Evolutionary conservation across 2,113 vertebrate genomes (phyloP), one percentile per base, ranked within the genome.

Genomic region (Dolichallabes microphthalmus): DNA sequence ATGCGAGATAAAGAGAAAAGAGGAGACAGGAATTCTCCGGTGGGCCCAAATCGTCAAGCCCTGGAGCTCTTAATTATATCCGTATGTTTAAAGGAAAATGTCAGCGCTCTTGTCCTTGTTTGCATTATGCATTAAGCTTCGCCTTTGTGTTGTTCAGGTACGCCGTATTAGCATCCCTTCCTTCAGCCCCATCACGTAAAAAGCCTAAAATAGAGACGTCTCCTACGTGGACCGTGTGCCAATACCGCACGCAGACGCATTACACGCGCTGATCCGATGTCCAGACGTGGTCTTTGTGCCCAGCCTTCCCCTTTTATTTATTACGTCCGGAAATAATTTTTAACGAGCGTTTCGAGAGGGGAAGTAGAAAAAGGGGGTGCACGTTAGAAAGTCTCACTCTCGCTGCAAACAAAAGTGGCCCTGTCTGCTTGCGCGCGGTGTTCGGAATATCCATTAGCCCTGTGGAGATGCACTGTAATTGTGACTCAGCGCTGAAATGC

Each of bases 71-170:
- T 89, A 88, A 90, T 89, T 89, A 90, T 85, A 79, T 73, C 80
- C 83, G 78, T 74, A 81, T n/a, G 58, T 83, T 87, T 82, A 89
- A 90, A 86, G 71, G 89, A 79, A 84, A 86, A 82, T 84, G 7
- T 35, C 80, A 68, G 77, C 85, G 78, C 78, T 78, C 82, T 84
- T 81, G 60, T 80, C 58, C 83, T 91, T 85, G 88, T 89, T 87
- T 89, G 75, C 88, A 89, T 90, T 87, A 86, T 89, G 87, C 88
- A 90, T 89, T 90, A 89, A 89, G 87, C 85, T 87, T 88, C 74
- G 85, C 83, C 83, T 82, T 88, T 88, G 87, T 88, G 82, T 82
- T 89, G 86, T 75, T 87, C 75, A 88, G 76, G 86, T 85, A 79
- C 75, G 87, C 85, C 80, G 78, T 63, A 63, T 85, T 52, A 60